A percentile compares a stretch with the other conserved stretches of the same genome.
Conservation (phyloP, 2,888 invertebrate genomes). For the Epirrhoe tristata region DNA sequence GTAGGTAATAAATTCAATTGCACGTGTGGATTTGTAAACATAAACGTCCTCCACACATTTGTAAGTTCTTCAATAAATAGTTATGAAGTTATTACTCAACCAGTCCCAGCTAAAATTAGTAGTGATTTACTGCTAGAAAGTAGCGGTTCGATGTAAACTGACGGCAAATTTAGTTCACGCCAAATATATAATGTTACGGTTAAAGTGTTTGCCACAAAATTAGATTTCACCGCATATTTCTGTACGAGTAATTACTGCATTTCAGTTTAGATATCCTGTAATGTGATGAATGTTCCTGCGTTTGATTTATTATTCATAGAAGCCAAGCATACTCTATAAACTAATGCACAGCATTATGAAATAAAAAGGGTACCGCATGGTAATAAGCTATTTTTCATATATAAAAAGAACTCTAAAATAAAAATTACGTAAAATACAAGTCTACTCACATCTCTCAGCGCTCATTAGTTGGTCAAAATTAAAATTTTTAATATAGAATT, state of each 20-base stretch:
- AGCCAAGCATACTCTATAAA: neutral
- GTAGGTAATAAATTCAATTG: neutral
- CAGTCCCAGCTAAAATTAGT: constrained; percentile 25
- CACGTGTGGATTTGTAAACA: constrained; percentile 11
- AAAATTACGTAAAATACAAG: constrained; percentile 6
- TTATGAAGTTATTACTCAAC: constrained; percentile 23
- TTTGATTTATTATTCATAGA: constrained; percentile 19
- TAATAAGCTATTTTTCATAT: constrained; percentile 6
- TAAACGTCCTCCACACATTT: neutral
- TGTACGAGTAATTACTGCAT: constrained; percentile 27
- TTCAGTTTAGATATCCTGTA: constrained; percentile 35
- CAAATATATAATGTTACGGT: constrained; percentile 45
- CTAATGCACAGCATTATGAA: neutral
- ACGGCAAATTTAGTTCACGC: constrained; percentile 49
- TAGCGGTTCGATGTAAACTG: constrained; percentile 36
- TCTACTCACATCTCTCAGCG: neutral
- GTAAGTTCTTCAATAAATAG: constrained; percentile 20
- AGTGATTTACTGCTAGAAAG: constrained; percentile 33
- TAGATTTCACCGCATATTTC: constrained; percentile 34
- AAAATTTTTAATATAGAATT: neutral
- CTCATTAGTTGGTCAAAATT: neutral
- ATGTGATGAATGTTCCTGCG: constrained; percentile 12
- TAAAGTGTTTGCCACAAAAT: constrained; percentile 32
- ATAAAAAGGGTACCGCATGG: neutral
- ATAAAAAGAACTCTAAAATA: constrained; percentile 22